phyloP scores from a whole-genome alignment of 2,113 vertebrate genomes.

The Actinemys pallida region DNA sequence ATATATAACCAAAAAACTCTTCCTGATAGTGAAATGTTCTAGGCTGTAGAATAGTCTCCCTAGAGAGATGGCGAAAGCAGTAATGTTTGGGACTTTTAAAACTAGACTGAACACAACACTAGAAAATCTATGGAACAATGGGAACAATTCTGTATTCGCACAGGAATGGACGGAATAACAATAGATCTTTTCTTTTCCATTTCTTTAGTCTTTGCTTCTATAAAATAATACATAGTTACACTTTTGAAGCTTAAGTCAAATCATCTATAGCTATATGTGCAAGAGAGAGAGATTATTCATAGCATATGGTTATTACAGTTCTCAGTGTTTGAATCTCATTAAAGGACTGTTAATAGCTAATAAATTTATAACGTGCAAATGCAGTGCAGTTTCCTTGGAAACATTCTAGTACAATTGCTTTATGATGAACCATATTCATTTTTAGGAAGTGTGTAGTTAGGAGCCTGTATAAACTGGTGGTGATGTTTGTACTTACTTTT shows the following conservation, averaged over 20 bases:
- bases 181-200: background rate
- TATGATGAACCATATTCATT: constrained; percentile 75
- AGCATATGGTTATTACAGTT: constrained; percentile 38
- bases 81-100: constrained; percentile 10
- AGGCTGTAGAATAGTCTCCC: background rate
- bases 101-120: background rate
- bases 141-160: background rate
- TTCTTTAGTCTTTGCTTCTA: background rate
- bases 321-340: constrained; percentile 67
- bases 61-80: background rate
- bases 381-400: constrained; percentile 79
- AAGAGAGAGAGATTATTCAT: constrained; percentile 17
- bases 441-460: constrained; percentile 75
- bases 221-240: background rate
- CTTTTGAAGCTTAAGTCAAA: background rate
- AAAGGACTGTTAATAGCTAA: constrained; percentile 73
- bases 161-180: background rate
- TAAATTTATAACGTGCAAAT: constrained; percentile 73
- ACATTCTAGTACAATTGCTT: constrained; percentile 76
- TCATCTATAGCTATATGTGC: background rate
- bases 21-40: background rate
- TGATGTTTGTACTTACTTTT: constrained; percentile 19
- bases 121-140: background rate
- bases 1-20: background rate
- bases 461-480: constrained; percentile 48